These are phyloP conservation scores for Drosophila pseudotalamancana DNA, from an alignment of 2,888 invertebrate genomes.

Conservation along the genomic window DNA sequence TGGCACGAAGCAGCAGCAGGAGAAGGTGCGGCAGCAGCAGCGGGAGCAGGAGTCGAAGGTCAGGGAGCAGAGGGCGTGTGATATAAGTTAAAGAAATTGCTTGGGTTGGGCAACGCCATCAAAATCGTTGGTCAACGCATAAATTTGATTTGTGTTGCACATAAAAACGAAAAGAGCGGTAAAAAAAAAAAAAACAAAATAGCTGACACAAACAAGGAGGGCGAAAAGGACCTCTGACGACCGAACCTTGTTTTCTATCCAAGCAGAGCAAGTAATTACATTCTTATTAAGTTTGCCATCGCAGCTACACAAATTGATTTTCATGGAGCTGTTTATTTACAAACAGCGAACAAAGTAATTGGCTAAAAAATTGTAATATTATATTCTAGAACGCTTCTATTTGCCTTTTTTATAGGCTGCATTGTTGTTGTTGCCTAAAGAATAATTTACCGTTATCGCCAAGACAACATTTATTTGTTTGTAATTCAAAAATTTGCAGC, in stretches of 20 bases:
- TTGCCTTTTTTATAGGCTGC: no score
- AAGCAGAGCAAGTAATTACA: slow-evolving; percentile 37
- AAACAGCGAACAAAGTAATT: no score
- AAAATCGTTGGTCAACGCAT: slow-evolving; percentile 65
- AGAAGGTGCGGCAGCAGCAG: no score
- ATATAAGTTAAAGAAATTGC: slow-evolving; percentile 31
- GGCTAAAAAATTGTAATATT: no score
- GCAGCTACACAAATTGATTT: slow-evolving; percentile 25
- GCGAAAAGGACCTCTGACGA: not conserved
- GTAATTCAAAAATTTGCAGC: no score
- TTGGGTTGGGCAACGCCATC: slow-evolving; percentile 36
- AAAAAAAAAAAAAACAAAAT: slow-evolving; percentile 31
- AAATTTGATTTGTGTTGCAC: slow-evolving; percentile 76
- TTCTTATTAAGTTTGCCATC: slow-evolving; percentile 36
- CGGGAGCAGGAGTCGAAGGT: no score
- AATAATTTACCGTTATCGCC: no score
- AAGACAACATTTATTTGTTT: no score
- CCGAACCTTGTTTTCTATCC: slow-evolving; percentile 23
- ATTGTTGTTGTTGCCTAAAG: no score
- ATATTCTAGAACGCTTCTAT: no score
- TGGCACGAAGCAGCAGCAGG: not conserved
- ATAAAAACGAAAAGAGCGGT: slow-evolving; percentile 44
- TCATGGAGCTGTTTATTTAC: slow-evolving; percentile 4
- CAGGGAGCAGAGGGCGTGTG: no score
- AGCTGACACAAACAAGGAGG: slow-evolving; percentile 24